These are phyloP conservation scores for Megalops cyprinoides DNA, from an alignment of 2,797 vertebrate species.

Conservation along the genomic window DNA sequence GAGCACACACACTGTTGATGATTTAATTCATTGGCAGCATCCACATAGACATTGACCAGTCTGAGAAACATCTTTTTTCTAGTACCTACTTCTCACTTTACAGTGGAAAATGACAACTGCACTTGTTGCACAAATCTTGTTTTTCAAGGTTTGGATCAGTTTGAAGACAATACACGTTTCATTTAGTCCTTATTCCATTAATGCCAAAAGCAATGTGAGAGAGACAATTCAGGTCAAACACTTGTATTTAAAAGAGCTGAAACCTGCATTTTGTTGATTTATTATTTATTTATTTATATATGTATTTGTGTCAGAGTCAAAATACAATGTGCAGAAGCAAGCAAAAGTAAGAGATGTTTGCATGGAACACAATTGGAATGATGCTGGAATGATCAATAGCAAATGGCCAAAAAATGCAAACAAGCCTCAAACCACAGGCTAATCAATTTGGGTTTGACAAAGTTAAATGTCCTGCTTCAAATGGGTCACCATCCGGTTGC, in stretches of 20 bases:
- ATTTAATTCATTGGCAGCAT: no score
- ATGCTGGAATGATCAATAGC: neutral
- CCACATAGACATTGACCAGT: no score
- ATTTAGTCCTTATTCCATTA: no score
- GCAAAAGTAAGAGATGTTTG: slow-evolving; percentile 14
- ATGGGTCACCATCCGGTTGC: neutral
- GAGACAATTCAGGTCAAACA: no score
- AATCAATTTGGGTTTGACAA: neutral
- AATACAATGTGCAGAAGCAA: slow-evolving; percentile 7
- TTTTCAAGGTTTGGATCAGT: no score
- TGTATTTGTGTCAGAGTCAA: slow-evolving; percentile 36
- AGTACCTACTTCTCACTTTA: no score
- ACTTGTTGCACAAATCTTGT: no score
- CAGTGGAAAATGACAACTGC: no score
- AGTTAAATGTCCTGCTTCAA: neutral
- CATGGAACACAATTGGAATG: neutral
- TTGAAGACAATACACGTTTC: no score
- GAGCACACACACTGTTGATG: no score
- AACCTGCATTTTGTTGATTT: neutral
- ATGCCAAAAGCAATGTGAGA: no score
- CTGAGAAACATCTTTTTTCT: no score
- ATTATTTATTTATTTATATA: neutral
- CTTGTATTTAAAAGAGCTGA: neutral
- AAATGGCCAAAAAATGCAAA: neutral
- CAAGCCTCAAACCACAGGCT: neutral